Conservation (phyloP, 2,888 invertebrate species). For the Aspidiotus rigidus region DNA sequence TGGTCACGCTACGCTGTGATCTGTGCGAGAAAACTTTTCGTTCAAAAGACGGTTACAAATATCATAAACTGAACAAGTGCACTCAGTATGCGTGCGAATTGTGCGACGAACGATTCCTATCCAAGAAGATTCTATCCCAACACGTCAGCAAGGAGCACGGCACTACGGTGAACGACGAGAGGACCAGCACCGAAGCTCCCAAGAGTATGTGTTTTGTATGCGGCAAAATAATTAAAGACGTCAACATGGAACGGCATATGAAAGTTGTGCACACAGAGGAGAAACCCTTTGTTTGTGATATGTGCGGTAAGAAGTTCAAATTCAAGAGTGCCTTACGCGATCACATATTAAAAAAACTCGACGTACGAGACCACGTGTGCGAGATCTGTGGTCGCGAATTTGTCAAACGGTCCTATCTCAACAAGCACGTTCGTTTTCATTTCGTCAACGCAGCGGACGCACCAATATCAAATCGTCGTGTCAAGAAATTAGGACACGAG, state of each 20-base stretch:
- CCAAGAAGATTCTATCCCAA: not conserved
- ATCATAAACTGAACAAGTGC: slow-evolving; percentile 21
- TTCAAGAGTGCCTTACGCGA: slow-evolving; percentile 20
- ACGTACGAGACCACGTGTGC: slow-evolving; percentile 25
- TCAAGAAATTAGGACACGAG: not conserved
- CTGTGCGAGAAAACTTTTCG: slow-evolving; percentile 12
- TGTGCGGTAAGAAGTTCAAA: slow-evolving; percentile 29
- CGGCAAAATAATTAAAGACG: slow-evolving; percentile 24
- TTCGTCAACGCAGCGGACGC: not conserved
- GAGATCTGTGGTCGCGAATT: slow-evolving; percentile 26
- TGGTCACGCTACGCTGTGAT: not conserved
- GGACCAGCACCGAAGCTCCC: not conserved
- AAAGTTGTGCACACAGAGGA: slow-evolving; percentile 15
- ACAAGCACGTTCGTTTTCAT: slow-evolving; percentile 16
- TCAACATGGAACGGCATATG: slow-evolving; percentile 25
- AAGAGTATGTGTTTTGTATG: slow-evolving; percentile 23
- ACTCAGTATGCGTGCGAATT: slow-evolving; percentile 1
- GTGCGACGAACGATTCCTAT: not conserved
- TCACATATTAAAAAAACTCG: slow-evolving; percentile 19
- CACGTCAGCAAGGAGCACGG: not conserved
- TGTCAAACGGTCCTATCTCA: slow-evolving; percentile 22
- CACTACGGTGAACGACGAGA: not conserved
- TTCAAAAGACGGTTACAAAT: slow-evolving; percentile 23
- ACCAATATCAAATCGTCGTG: not conserved
- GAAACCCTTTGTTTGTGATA: slow-evolving; percentile 18